Base-by-base conservation (phyloP, 2,888 invertebrate genomes). In the Micoletzkya japonica region DNA sequence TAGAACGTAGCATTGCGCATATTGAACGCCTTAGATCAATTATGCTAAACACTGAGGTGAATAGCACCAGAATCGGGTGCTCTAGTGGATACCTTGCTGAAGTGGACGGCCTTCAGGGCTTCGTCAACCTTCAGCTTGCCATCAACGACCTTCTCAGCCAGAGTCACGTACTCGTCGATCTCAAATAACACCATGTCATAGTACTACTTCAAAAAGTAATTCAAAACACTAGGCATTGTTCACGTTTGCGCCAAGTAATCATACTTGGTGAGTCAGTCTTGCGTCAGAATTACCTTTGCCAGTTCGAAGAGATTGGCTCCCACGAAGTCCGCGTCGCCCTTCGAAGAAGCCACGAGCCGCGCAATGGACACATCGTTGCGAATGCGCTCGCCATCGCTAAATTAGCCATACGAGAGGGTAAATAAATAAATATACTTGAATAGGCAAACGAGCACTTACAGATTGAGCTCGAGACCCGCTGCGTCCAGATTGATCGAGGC, bases 341-440 rank as follows among this genome's bases (percentile, higher is more conserved):
- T 34, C 2, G 75, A 70, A n/a, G 76, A 74, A 34, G 79, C 76
- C 37, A 81, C 70, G 54, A 79, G 71, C 14, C 77, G 70, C 14
- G 81, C 77, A 63, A 81, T 80, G 36, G 75, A 64, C 20, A 80
- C 61, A 44, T 81, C 81, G 66, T 76, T 80, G 7, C 69, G 60
- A 6, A 81, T 24, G 14, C 56, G 49, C 58, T 73, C 75, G 58
- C 81, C 81, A 52, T 81, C 81, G 26, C 81, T 81, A 64, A 56
- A 79, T 70, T 61, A 36, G n/a, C 2, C 37, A 24, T 7, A 61
- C 10, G 7, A 34, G 14, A 20, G 49, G 54, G 52, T 36, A 49
- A 14, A 44, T 14, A 14, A 44, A 44, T 44, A 44, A 44, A 14
- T 14, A 44, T 58, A 10, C 26, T 2, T 59, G 20, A 28, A 56